Evolutionary conservation across 2,888 invertebrate species (phyloP), one percentile per base, ranked within the genome.

Genomic region (Melipona beecheii): DNA sequence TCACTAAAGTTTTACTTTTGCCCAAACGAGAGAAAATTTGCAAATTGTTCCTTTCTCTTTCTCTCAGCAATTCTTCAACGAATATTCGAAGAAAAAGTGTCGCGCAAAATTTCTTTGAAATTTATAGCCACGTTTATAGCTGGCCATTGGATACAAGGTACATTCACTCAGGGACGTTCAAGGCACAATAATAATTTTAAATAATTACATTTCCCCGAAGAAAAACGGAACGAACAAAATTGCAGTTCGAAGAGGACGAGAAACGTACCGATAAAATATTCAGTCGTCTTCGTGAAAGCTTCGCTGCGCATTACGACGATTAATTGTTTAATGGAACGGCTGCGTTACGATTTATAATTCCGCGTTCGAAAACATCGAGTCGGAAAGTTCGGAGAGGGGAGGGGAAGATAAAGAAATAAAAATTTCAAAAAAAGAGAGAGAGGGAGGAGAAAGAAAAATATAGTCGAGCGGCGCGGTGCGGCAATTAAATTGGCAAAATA

Each of bases 401-500:
- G 13, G 43, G 3, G 13, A 71, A 24, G 19, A 11, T 0, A 24
- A 58, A 64, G 31, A 54, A 19, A 27, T 52, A 19, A 17, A 24
- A 60, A 27, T 56, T 43, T 43, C 2, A 17, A 43, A 49, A 13
- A 56, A n/a, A 21, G 11, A 43, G 15, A 36, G 17, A 27, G 65
- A 49, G 43, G 1, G 49, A 27, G 19, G 13, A 49, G 15, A 4
- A 27, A 27, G 6, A 11, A 52, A 27, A 13, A 19, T 2, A 69
- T 21, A 56, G n/a, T 11, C n/a, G 11, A n/a, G 52, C 69, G 50
- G 17, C 17, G 36, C 15, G 19, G 13, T 21, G 21, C 49, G 4
- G 66, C 68, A 52, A 76, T 79, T 79, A 69, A 74, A 74, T 74
- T n/a, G 27, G 15, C 43, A n/a, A 69, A 69, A 75, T 74, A 69